A percentile compares a stretch with the other conserved stretches of the same genome.
Evolutionary conservation across 2,888 invertebrate species (phyloP).

Genomic region (Acronicta alni): DNA sequence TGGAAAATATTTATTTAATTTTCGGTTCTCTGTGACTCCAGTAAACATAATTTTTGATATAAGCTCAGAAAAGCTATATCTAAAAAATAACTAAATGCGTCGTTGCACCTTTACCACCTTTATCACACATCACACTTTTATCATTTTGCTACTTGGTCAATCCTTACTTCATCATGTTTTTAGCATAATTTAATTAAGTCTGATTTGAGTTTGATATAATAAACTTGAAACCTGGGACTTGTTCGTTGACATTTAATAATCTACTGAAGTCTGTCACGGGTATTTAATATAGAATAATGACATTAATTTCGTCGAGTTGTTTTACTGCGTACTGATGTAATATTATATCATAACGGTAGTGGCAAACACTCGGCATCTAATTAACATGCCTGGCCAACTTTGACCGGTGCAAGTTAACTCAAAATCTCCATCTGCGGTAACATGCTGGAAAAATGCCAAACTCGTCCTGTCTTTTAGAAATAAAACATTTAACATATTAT

Average conservation of each 20-base stretch:
- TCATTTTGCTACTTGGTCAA: slow-evolving; percentile 1
- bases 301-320: slow-evolving; percentile 27
- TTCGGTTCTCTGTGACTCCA: background rate
- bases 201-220: slow-evolving; percentile 7
- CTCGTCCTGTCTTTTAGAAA: slow-evolving; percentile 20
- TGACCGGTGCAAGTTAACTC: slow-evolving; percentile 40
- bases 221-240: slow-evolving; percentile 9
- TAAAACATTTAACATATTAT: slow-evolving; percentile 11
- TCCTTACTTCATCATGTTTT: slow-evolving; percentile 9
- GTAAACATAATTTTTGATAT: background rate
- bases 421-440: slow-evolving; percentile 67
- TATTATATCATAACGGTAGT: slow-evolving; percentile 21
- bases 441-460: slow-evolving; percentile 68
- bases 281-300: slow-evolving; percentile 17
- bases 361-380: slow-evolving; percentile 26
- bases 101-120: background rate
- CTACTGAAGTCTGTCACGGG: slow-evolving; percentile 13
- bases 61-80: no score
- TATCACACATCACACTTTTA: background rate
- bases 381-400: slow-evolving; percentile 26
- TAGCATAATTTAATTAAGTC: slow-evolving; percentile 7
- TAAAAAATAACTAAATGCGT: no score
- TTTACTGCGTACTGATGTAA: slow-evolving; percentile 23
- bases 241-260: slow-evolving; percentile 14
- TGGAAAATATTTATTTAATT: slow-evolving; percentile 11